Percentiles rank a stretch among this genome's conserved stretches.
These are phyloP conservation scores for Astreopora myriophthalma DNA, from an alignment of 64 coral and sea anemone species.

Conservation along the genomic window DNA sequence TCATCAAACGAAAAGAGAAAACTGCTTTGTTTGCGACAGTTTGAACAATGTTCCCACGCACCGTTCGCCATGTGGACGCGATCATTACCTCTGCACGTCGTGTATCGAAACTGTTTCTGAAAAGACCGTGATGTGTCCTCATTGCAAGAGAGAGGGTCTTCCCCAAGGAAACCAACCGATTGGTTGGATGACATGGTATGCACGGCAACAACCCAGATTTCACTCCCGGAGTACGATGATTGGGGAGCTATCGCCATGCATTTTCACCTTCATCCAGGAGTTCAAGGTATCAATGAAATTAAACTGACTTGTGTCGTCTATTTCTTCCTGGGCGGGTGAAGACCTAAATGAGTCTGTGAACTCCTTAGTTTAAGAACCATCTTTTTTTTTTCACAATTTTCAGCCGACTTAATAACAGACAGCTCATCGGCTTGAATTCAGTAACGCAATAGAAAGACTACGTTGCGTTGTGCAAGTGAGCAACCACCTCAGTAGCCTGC, in stretches of 20 bases:
- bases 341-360: no score
- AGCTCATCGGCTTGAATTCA: no score
- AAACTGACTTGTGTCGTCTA: no score
- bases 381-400: no score
- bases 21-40: neutral
- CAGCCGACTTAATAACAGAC: no score
- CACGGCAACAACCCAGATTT: neutral
- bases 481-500: no score
- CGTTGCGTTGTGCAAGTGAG: no score
- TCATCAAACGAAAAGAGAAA: neutral
- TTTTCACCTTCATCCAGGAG: neutral
- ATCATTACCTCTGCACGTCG: neutral
- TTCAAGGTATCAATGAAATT: no score
- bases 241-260: neutral
- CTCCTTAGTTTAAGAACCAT: no score
- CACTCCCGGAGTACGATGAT: neutral
- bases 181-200: neutral
- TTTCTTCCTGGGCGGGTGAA: no score
- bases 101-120: neutral
- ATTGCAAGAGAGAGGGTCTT: neutral
- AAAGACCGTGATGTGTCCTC: neutral
- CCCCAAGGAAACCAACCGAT: neutral
- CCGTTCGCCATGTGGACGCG: neutral
- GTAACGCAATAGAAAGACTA: no score
- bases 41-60: neutral